Evolutionary conservation across 2,797 vertebrate genomes (phyloP), one percentile per base, ranked within the genome.

Genomic region (Loriculus beryllinus): DNA sequence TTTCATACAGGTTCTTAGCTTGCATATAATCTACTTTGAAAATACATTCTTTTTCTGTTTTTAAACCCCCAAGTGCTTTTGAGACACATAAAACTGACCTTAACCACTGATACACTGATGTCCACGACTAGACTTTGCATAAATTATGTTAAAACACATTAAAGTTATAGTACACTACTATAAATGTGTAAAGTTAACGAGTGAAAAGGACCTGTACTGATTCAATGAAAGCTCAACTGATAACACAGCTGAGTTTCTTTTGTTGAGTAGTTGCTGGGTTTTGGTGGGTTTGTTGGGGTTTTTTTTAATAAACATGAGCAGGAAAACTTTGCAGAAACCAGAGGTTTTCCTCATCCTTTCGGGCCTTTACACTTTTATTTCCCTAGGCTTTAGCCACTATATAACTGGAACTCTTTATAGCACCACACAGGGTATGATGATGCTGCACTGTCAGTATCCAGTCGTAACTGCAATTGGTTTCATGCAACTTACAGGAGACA

Each of bases 401-500:
- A 6, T 47, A 82, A 85, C 12, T 47, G 37, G 35, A 82, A 62
- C 18, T 69, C 52, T 48, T 35, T 12, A 25, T 26, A 29, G 52
- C 23, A 40, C 3, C 3, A 1, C 1, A 6, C 20, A 37, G 23
- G 75, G 20, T 3, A 0, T 0, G 0, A 25, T 1, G 15, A 23
- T 1, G 1, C 2, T 45, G 4, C 5, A 28, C 28, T 12, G 7
- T 14, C 39, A 42, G 13, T 4, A 63, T 3, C 25, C 4, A 54
- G 25, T 40, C 5, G 14, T 2, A 29, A 37, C 40, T 35, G 20
- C 14, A 16, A 21, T 4, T 23, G 33, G 12, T 52, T 67, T 43
- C 16, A 60, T 4, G 6, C 12, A 70, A n/a, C 10, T 75, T 14
- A 19, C 2, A 2, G 3, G 57, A 84, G 28, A 43, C 60, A 74